Evolutionary conservation across 1,140 invertebrate species (phyloP).

Genomic region (Drosophila fuyamai): DNA sequence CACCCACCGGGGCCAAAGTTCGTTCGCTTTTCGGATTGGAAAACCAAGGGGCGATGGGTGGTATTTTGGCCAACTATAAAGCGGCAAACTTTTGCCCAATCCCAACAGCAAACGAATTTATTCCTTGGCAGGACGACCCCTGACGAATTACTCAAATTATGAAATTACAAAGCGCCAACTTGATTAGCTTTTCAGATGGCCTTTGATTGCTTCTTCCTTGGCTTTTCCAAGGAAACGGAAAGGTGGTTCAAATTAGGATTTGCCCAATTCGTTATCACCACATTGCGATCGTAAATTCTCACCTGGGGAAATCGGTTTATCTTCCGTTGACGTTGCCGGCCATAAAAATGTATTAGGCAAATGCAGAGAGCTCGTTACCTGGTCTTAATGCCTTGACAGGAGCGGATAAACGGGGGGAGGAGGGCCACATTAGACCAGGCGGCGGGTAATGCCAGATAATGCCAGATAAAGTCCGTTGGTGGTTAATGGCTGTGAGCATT

Average conservation of each 20-base stretch:
- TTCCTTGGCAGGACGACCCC: constrained; percentile 23
- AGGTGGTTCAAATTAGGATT: constrained; percentile 29
- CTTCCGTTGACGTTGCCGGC: constrained; percentile 21
- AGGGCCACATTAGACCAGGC: no score
- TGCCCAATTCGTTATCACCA: constrained; percentile 45
- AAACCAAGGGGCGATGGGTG: neutral
- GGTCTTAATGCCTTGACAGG: constrained; percentile 20
- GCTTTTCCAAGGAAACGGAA: neutral
- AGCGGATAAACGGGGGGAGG: neutral
- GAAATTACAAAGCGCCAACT: constrained; percentile 69
- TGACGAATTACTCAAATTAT: constrained; percentile 68
- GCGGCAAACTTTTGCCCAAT: constrained; percentile 8
- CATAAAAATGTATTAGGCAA: constrained; percentile 66
- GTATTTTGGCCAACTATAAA: constrained; percentile 24
- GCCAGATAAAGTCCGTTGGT: constrained; percentile 40
- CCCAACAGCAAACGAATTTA: constrained; percentile 23
- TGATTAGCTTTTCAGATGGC: constrained; percentile 62
- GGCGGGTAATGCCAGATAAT: no score
- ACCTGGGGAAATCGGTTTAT: constrained; percentile 67
- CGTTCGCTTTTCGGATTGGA: constrained; percentile 8
- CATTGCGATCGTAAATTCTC: constrained; percentile 69
- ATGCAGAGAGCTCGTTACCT: constrained; percentile 23
- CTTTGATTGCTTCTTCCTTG: constrained; percentile 54
- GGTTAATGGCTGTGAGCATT: constrained; percentile 2
- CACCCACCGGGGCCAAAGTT: constrained; percentile 27